Base-by-base conservation (phyloP, 1,140 invertebrate genomes). In the Aphidius gifuensis region DNA sequence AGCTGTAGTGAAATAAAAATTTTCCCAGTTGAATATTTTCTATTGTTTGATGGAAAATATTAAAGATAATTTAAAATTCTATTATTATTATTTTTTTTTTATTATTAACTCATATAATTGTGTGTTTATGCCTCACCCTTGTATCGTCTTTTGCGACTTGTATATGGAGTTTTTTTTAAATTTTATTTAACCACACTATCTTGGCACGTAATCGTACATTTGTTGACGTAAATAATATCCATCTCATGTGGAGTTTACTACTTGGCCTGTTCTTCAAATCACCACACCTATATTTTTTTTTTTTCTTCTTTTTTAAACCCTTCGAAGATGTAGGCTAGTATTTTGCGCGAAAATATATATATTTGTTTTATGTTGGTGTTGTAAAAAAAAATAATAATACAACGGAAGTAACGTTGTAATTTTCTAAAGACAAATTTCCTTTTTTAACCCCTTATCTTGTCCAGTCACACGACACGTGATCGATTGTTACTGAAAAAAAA, bases 341-440 rank as follows among this genome's bases (percentile, higher is more conserved):
- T 9, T 7, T 49, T 16, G 16, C 1, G 16, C 16, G 16, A 16
- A 16, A 16, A 16, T 16, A 16, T 16, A 16, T 16, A 16, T 16
- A 16, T 16, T 16, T 16, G 11, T 49, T 49, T n/a, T 6, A 16
- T n/a, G 48, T 5, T 9, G 3, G 48, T 23, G 23, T 16, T 16
- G 16, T 16, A 32, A 32, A 32, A 32, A 32, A 32, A 32, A 32
- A 32, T 32, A 32, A 32, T 32, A 32, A 32, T 32, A 32, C 4
- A 51, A 50, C 21, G 47, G 32, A 43, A 62, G 62, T 65, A 60
- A 62, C 74, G 68, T 62, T 74, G 74, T 74, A 77, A 77, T 77
- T 77, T 75, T 69, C 72, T 77, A 77, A 76, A 74, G 69, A 71
- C 70, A 71, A 77, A 75, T 73, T 77, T 74, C 71, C 75, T 75